Conservation (phyloP, 1,140 invertebrate genomes). For the Cherax quadricarinatus region DNA sequence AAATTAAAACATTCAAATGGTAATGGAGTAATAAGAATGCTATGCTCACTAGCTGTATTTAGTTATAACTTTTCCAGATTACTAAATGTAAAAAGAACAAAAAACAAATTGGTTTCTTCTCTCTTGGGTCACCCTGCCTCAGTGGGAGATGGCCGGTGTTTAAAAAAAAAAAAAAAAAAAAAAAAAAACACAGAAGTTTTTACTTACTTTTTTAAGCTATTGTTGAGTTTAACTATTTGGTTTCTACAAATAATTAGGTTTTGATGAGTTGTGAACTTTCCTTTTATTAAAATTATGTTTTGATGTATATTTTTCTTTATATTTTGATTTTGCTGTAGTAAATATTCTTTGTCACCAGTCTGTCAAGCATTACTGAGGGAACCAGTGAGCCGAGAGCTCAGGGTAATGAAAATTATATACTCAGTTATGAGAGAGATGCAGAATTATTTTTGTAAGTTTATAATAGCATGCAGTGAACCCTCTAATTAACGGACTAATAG, state of each 20-base stretch:
- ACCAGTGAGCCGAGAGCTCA: slow-evolving; percentile 4
- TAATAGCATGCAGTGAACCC: neutral
- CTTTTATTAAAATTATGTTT: neutral
- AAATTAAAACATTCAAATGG: neutral
- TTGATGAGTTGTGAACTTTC: neutral
- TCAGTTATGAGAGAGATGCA: neutral
- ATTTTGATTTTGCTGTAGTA: neutral
- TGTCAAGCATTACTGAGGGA: slow-evolving; percentile 20
- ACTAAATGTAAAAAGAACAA: too few species aligned
- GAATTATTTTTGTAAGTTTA: neutral
- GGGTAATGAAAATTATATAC: neutral
- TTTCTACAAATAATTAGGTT: neutral
- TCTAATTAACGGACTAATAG: too few species aligned
- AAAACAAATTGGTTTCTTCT: too few species aligned
- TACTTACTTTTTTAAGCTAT: too few species aligned
- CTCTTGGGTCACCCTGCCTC: too few species aligned
- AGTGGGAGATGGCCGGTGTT: too few species aligned
- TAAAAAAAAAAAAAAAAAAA: too few species aligned
- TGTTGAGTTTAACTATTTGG: neutral
- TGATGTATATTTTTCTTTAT: neutral
- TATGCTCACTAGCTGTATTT: neutral
- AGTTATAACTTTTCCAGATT: neutral
- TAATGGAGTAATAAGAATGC: neutral
- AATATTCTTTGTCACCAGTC: slow-evolving; percentile 11
- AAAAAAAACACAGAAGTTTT: too few species aligned